A percentile compares a stretch with the other conserved stretches of the same genome.
Conservation (phyloP, 2,888 invertebrate species). For the Amiota communis region DNA sequence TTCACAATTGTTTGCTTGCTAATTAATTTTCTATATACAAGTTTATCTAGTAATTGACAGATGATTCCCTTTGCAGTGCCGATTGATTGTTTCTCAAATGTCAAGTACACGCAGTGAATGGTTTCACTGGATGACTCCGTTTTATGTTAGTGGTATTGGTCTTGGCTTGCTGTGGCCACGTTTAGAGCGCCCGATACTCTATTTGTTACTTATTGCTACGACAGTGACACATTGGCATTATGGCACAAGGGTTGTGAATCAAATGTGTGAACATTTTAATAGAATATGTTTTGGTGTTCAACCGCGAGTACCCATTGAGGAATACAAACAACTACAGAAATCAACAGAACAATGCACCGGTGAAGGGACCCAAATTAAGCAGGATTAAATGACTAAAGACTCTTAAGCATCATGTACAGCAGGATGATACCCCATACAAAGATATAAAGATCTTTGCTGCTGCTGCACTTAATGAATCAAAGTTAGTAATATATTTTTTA, state of each 20-base stretch:
- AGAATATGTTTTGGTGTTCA: constrained; percentile 85
- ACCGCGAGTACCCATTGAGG: constrained; percentile 34
- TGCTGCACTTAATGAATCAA: too few species aligned
- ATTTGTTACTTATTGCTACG: constrained; percentile 80
- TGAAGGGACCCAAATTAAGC: constrained; percentile 2
- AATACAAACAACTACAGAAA: not conserved
- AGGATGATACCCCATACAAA: too few species aligned
- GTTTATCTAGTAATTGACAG: not conserved
- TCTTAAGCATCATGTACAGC: not conserved
- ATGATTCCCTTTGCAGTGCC: constrained; percentile 80
- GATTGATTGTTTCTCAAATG: constrained; percentile 98
- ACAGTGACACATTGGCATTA: constrained; percentile 91
- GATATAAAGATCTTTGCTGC: too few species aligned
- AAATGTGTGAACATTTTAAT: constrained; percentile 95
- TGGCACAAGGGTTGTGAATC: constrained; percentile 93
- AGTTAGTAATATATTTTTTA: not conserved
- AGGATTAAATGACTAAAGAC: not conserved
- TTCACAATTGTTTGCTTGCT: constrained; percentile 32
- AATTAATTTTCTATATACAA: constrained; percentile 1
- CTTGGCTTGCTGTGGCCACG: constrained; percentile 67
- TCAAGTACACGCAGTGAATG: constrained; percentile 91
- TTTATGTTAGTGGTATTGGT: constrained; percentile 63
- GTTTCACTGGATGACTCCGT: constrained; percentile 74
- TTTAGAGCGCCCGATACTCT: constrained; percentile 82
- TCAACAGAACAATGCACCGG: not conserved